phyloP scores from a whole-genome alignment of 2,888 invertebrate species.

The Agrotis clavis region DNA sequence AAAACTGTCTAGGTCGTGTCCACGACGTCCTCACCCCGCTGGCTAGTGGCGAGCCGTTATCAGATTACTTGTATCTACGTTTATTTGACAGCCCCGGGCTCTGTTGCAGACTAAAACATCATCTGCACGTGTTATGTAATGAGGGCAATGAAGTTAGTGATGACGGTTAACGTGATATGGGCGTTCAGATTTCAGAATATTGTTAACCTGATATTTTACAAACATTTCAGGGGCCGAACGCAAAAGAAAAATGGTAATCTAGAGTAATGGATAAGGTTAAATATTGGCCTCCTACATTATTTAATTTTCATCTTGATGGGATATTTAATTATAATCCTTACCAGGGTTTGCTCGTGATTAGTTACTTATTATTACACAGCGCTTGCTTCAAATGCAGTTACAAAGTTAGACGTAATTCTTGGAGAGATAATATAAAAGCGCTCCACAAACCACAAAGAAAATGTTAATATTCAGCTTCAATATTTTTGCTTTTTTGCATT shows the following conservation, averaged over 20 bases:
- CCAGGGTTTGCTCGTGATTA: neutral
- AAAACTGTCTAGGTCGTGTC: constrained; percentile 9
- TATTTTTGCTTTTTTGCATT: neutral
- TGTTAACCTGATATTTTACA: neutral
- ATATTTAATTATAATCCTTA: neutral
- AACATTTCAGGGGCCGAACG: neutral
- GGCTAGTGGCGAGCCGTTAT: constrained; percentile 14
- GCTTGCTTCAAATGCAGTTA: neutral
- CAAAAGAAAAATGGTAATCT: neutral
- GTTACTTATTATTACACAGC: neutral
- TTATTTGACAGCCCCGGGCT: constrained; percentile 8
- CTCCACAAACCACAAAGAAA: neutral
- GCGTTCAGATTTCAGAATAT: neutral
- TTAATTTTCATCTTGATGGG: neutral
- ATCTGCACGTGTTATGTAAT: neutral
- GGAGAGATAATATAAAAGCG: neutral
- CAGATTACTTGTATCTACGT: constrained; percentile 26
- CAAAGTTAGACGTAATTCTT: neutral
- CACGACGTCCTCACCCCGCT: constrained; percentile 1
- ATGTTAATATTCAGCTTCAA: neutral
- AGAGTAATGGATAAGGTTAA: constrained; percentile 4
- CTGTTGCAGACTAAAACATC: constrained; percentile 6
- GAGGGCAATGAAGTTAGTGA: constrained; percentile 1
- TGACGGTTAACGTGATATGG: neutral
- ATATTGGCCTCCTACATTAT: neutral